Base-by-base conservation (phyloP, 2,888 invertebrate genomes). In the Troides helena region DNA sequence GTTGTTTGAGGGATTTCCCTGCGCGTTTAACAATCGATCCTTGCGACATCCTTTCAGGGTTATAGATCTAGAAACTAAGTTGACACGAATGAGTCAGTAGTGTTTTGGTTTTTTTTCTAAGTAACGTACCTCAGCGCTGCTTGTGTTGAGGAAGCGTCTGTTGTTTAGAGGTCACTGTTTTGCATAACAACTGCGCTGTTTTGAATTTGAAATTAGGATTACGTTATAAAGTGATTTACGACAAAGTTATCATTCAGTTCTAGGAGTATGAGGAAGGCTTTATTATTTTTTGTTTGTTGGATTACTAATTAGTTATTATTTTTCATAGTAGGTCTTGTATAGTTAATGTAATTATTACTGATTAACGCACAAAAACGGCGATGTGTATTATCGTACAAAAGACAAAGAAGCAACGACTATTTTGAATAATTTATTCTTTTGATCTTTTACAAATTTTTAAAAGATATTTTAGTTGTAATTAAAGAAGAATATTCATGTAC, bases 21-120 rank as follows among this genome's bases (percentile, higher is more conserved):
- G 18, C 36, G 18, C 12, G 18, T 17, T 50, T 14, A 59, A 66
- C 66, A 59, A 50, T 46, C 23, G 7, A 61, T 65, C 43, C 46
- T 69, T 69, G 46, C 65, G 57, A 69, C 30, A 69, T 69, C 69
- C 65, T 57, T 56, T 69, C 65, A 62, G n/a, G 65, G 69, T 65
- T 58, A 58, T 6, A 50, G 53, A 36, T 60, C 39, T 58, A 25
- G 62, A 57, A 65, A 62, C 5, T 62, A 65, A 65, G 60, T n/a
- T 64, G 60, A 18, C 62, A 60, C 46, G 25, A 43, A 46, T 69
- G 69, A 69, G 46, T 69, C 65, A 69, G 46, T 30, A 18, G 61
- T 67, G 67, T 69, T 69, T 65, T 69, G 43, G 57, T 65, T 61
- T 46, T 63, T 18, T 14, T 18, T 39, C 1, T 8, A 39, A 56